These are phyloP conservation scores for Nineta flava DNA, from an alignment of 2,888 invertebrate species.

Conservation along the genomic window DNA sequence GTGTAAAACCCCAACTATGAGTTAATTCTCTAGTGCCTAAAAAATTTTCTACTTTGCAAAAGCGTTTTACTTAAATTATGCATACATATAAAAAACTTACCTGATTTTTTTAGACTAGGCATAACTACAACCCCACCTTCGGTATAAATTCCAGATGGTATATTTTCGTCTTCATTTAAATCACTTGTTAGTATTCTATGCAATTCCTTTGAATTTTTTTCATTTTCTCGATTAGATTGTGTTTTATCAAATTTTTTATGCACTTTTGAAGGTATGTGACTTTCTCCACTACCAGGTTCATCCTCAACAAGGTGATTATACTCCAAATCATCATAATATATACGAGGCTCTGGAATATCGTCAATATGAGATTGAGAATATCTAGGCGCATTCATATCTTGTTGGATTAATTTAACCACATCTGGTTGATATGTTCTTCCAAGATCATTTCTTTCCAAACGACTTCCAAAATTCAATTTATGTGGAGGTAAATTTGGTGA, in stretches of 20 bases:
- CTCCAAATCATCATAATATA: conserved; percentile 38
- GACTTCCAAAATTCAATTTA: conserved; percentile 13
- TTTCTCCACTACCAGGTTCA: conserved; percentile 28
- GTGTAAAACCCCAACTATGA: conserved; percentile 63
- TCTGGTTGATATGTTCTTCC: too few species aligned
- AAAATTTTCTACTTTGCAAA: neutral
- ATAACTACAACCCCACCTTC: conserved; percentile 42
- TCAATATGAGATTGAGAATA: neutral
- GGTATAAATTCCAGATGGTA: conserved; percentile 31
- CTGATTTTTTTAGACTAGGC: conserved; percentile 16
- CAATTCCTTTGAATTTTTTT: conserved; percentile 11
- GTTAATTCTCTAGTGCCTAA: conserved; percentile 14
- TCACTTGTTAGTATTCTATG: conserved; percentile 9
- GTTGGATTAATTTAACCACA: conserved; percentile 18
- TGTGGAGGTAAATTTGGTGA: neutral
- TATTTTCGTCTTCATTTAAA: conserved; percentile 4
- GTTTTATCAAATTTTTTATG: conserved; percentile 10
- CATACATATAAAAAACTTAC: conserved; percentile 8
- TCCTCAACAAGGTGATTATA: conserved; percentile 15
- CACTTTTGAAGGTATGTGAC: neutral
- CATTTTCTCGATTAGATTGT: conserved; percentile 9
- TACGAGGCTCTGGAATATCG: conserved; percentile 29
- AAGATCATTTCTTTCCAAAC: conserved; percentile 10
- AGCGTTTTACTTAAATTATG: neutral
- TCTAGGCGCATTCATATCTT: conserved; percentile 2